Percentiles rank a stretch among this genome's conserved stretches.
phyloP scores from a whole-genome alignment of 2,113 vertebrate species.

The Papio anubis region DNA sequence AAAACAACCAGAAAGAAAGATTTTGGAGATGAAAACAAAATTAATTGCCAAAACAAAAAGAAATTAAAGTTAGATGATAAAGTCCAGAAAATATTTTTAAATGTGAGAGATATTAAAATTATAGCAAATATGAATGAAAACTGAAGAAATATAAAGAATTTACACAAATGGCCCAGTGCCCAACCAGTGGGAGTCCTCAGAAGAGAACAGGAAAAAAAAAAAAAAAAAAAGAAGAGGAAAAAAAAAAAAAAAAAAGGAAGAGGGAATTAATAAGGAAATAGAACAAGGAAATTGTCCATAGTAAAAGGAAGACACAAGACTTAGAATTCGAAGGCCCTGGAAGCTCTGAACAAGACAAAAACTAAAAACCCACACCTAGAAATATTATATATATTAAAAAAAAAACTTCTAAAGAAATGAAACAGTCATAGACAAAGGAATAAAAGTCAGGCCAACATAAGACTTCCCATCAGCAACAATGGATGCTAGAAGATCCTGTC shows the following conservation, averaged over 20 bases:
- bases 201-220: not conserved
- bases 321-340: not conserved
- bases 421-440: not conserved
- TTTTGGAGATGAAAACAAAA: not conserved
- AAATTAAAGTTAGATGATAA: not conserved
- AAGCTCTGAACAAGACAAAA: not conserved
- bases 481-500: not conserved
- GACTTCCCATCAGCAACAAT: not conserved
- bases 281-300: not conserved
- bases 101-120: not conserved
- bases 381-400: not conserved
- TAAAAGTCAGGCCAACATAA: not conserved
- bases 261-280: not conserved
- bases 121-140: not conserved
- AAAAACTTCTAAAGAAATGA: not conserved
- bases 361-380: not conserved
- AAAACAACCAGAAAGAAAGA: not conserved
- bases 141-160: not conserved
- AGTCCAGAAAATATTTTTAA: not conserved
- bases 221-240: not conserved
- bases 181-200: not conserved
- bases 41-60: not conserved
- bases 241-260: not conserved
- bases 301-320: not conserved
- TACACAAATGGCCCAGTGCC: not conserved